A percentile compares a stretch with the other conserved stretches of the same genome.
Evolutionary conservation across 2,888 invertebrate genomes (phyloP).

Genomic region (Hirtodrosophila histrioides): DNA sequence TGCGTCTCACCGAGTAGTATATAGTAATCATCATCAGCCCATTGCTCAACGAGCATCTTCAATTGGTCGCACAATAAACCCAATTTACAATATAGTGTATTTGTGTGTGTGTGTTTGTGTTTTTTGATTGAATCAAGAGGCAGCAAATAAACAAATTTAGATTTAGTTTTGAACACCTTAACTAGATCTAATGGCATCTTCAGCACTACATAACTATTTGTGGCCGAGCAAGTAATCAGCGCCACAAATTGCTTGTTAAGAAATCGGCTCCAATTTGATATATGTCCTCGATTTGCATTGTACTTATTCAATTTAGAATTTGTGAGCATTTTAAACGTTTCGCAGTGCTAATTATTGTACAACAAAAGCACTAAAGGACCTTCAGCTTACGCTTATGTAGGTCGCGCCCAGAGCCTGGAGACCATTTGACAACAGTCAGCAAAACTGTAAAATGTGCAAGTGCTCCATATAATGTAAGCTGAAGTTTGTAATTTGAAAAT

Average conservation of each 20-base stretch:
- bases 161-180: constrained; percentile 71
- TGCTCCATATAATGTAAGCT: too few species aligned
- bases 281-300: constrained; percentile 47
- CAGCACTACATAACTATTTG: constrained; percentile 26
- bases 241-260: constrained; percentile 47
- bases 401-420: constrained; percentile 33
- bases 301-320: constrained; percentile 66
- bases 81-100: constrained; percentile 56
- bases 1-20: constrained; percentile 21
- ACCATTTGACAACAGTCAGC: neutral
- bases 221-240: constrained; percentile 24
- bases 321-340: constrained; percentile 19
- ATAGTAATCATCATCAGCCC: constrained; percentile 24
- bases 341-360: constrained; percentile 30
- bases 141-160: constrained; percentile 62
- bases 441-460: constrained; percentile 6
- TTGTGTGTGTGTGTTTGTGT: constrained; percentile 23
- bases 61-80: constrained; percentile 70
- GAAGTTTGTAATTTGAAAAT: too few species aligned
- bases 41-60: constrained; percentile 40
- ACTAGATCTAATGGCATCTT: constrained; percentile 54
- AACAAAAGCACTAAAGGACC: constrained; percentile 45
- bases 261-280: constrained; percentile 28
- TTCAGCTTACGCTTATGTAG: constrained; percentile 54
- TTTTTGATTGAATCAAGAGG: constrained; percentile 72